Base-by-base conservation (phyloP, 2,797 vertebrate species). In the Sebastiscus albofasciatus region DNA sequence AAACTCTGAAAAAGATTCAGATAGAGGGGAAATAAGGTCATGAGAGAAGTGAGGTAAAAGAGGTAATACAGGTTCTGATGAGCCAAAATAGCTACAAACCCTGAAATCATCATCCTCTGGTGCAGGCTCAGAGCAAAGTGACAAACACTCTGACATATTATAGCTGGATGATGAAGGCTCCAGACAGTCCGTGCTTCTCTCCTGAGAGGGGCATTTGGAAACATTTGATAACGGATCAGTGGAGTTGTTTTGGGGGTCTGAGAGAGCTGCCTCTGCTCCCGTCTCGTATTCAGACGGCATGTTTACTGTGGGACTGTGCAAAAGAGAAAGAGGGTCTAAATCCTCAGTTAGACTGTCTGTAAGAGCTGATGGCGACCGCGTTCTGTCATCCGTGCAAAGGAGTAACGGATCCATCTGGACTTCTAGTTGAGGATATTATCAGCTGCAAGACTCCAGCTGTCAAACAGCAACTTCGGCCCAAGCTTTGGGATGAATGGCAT, bases 321-420 rank as follows among this genome's bases (percentile, higher is more conserved):
- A 59, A 73, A 34, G 8, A 74, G 67, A 72, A 52, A 33, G 5
- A 61, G 69, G 22, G 42, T 64, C 72, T 29, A 64, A 81, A 78
- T 80, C 85, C 56, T 31, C 24, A 9, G 42, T 62, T 59, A 82
- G 85, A 42, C 55, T 34, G n/a, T 78, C 75, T 16, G 69, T n/a
- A 22, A 36, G 66, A 68, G 75, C 27, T 3, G 29, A 27, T 8
- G 55, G 27, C 13, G 83, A 62, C 66, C 0, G 70, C 9, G 36
- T 79, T 80, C 79, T 74, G 71, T 78, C 72, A 26, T 87, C 86
- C 13, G 61, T 52, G 42, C 13, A 70, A 59, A 82, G 59, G 2
- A 77, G 58, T 11, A 70, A 59, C 9, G 16, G 24, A 55, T 94
- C 93, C 92, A 93, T 92, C 0, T 2, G 31, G 84, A 66, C 29